Evolutionary conservation across 1,140 invertebrate genomes (phyloP), one percentile per base, ranked within the genome.

Genomic region (Drosophila subpulchrella): DNA sequence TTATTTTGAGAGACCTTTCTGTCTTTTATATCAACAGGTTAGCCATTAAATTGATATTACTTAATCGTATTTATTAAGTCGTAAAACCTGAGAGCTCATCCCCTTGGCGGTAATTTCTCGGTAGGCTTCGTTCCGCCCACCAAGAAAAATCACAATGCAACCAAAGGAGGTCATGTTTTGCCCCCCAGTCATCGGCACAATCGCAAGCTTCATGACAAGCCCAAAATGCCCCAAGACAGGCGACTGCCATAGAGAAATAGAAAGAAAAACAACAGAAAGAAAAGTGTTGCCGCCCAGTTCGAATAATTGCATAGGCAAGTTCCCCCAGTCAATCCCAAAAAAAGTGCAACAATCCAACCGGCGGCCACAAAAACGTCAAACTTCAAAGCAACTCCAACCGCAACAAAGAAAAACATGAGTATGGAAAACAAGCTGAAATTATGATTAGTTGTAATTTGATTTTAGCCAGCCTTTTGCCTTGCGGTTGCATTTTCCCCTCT

Each of bases 371-470:
- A 72, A 61, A 57, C 70, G 42, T 56, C 72, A 55, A 63, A 75
- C 71, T 68, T 68, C 71, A 75, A 75, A 75, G 67, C 51, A 70
- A 70, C 53, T 71, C 7, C 53, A 71, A 58, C 65, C 66, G 68
- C 68, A 71, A 66, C 34, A 67, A 42, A 51, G 62, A 41, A 65
- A 66, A 13, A 27, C 38, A 71, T 27, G 42, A 46, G 50, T 56
- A 46, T 32, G 63, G 41, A 70, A 70, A 57, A 71, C 51, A 30
- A 48, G 65, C 68, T 71, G 44, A 76, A 76, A 76, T 68, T 75
- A 76, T 76, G 73, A 82, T 85, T 82, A 82, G 83, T 82, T 82
- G 82, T 62, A 82, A 85, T 82, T 85, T 72, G 65, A 82, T 82
- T 78, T 82, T 67, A 65, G 70, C 57, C 70, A 74, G 71, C 48